These are phyloP conservation scores for Gavia stellata DNA, from an alignment of 2,113 vertebrate genomes.

Conservation along the genomic window DNA sequence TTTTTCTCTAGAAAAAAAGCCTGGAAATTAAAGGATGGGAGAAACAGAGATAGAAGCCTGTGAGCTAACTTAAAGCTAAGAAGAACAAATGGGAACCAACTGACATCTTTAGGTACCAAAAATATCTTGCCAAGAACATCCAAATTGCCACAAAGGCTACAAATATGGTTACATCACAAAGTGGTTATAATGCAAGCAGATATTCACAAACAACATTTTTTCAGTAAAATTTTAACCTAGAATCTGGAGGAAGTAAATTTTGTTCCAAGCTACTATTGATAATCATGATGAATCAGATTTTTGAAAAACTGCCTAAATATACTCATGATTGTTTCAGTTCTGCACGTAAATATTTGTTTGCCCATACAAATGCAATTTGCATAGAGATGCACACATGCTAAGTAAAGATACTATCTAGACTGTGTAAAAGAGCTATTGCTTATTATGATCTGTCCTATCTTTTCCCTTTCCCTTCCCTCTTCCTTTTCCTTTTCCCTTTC, in stretches of 20 bases:
- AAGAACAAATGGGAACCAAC: neutral
- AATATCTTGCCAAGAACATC: neutral
- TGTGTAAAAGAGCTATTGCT: accelerated
- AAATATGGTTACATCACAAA: neutral
- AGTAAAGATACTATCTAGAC: neutral
- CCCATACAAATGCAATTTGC: neutral
- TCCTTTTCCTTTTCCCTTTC: neutral
- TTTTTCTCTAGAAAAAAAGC: neutral
- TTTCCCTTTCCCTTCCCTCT: neutral
- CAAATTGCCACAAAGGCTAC: neutral
- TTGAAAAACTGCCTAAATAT: neutral
- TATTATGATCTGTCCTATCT: neutral
- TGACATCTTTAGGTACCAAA: neutral
- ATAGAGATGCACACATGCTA: neutral
- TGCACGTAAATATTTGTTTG: neutral
- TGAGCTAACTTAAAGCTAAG: neutral
- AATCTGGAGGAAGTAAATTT: neutral
- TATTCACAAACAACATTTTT: neutral
- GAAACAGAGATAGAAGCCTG: neutral
- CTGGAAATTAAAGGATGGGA: neutral
- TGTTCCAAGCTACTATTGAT: neutral
- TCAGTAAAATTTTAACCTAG: neutral
- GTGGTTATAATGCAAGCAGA: neutral
- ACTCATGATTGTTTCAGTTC: neutral
- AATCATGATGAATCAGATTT: neutral